Percentiles rank a stretch among this genome's conserved stretches.
Conservation (phyloP, 2,113 vertebrate species). For the Nothobranchius furzeri region DNA sequence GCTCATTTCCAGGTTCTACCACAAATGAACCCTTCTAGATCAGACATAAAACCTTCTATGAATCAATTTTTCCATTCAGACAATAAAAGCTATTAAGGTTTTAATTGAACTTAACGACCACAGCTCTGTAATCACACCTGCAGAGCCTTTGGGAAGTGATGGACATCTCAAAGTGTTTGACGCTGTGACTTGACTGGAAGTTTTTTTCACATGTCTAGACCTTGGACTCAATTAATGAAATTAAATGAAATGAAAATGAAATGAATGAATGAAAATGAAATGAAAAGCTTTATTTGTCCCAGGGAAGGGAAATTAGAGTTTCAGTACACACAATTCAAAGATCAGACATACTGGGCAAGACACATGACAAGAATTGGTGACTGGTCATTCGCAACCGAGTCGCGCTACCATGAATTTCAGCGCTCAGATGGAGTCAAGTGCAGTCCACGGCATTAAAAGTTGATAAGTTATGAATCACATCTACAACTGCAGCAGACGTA, state of each 20-base stretch:
- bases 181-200: constrained; percentile 3
- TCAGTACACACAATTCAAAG: too few species aligned
- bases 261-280: too few species aligned
- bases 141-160: background rate
- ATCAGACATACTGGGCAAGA: too few species aligned
- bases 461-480: background rate
- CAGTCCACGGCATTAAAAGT: constrained; percentile 10
- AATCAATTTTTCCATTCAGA: background rate
- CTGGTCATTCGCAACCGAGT: too few species aligned
- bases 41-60: background rate
- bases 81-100: background rate
- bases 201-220: constrained; percentile 11
- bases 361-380: too few species aligned
- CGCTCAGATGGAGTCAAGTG: background rate
- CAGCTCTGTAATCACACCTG: background rate
- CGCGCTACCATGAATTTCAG: constrained; percentile 15
- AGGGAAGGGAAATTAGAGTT: too few species aligned
- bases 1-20: background rate
- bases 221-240: constrained; percentile 4
- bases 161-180: background rate
- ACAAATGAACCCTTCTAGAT: background rate
- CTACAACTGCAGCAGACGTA: background rate
- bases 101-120: background rate
- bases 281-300: too few species aligned
- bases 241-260: too few species aligned